Base-by-base conservation (phyloP, 2,888 invertebrate genomes). In the Drosophila anomelani region DNA sequence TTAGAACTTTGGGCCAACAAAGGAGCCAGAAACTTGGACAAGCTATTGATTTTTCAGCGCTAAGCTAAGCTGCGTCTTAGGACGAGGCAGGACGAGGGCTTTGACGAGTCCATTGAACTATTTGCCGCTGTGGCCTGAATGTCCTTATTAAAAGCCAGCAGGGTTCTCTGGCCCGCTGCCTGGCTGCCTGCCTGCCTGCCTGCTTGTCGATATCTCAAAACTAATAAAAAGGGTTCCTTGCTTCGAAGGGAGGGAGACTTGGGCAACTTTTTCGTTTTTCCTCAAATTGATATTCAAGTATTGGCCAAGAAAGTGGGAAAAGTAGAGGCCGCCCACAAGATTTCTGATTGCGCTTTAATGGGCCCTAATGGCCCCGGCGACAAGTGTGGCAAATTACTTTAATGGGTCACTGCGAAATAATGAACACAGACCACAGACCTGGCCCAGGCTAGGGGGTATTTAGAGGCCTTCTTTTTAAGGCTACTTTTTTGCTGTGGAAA, bases 341-440 rank as follows among this genome's bases (percentile, higher is more conserved):
- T 59, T 62, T 70, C 79, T 88, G 88, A 86, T 86, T 81, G 83
- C 83, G 69, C 83, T 85, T 88, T 85, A 88, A 86, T 85, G 81
- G 85, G 77, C 67, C 80, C 80, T 85, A 86, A 86, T 85, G 81
- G 81, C 75, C 68, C 51, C 80, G 80, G 78, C 87, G 81, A 88
- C 88, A 83, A 86, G 85, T 85, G 85, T 81, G 86, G 83, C 85
- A 88, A 87, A 88, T 88, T 85, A 85, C 81, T 83, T 83, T 78
- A 86, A 86, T 81, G 75, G 85, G 83, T 53, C 74, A 75, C 85
- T 80, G 57, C 77, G 75, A 85, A 85, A 85, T 85, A 85, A 85
- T 85, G 85, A 85, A 84, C 84, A 80, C 20, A 20, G 20, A 20
- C 70, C 80, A 39, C 58, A 47, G 41, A 41, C 51, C 53, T 53